These are phyloP conservation scores for Eilema griseolum DNA, from an alignment of 2,888 invertebrate genomes.

Conservation along the genomic window DNA sequence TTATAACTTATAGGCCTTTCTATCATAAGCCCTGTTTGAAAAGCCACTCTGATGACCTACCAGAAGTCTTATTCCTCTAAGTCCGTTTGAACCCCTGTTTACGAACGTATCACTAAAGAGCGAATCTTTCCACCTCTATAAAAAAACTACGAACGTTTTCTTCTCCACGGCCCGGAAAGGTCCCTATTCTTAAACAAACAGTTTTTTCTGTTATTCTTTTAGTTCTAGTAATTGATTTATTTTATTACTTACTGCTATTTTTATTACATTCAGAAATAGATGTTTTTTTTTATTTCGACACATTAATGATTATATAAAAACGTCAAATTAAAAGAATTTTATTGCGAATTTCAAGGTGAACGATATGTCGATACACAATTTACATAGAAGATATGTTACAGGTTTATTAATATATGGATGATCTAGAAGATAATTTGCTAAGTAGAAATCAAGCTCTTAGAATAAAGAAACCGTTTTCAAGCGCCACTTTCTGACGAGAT, in stretches of 20 bases:
- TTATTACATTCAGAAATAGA: conserved; percentile 2
- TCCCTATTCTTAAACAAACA: no score
- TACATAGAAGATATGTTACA: not conserved
- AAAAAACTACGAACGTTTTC: no score
- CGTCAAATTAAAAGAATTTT: conserved; percentile 9
- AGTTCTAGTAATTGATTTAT: not conserved
- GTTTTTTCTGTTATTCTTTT: not conserved
- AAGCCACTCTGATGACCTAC: no score
- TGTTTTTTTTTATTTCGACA: not conserved
- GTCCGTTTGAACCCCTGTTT: no score
- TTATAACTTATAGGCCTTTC: no score
- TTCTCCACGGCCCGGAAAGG: no score
- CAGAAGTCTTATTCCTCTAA: no score
- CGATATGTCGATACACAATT: conserved; percentile 8
- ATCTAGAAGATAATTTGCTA: not conserved
- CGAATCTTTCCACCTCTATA: no score
- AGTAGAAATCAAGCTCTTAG: not conserved
- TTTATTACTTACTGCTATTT: conserved; percentile 3
- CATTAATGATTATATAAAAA: conserved; percentile 7
- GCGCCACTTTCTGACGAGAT: no score
- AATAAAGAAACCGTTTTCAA: no score
- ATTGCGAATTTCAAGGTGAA: conserved; percentile 6
- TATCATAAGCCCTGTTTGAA: no score
- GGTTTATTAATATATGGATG: not conserved
- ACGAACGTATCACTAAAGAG: no score